Base-by-base conservation (phyloP, 2,888 invertebrate species). In the Caradrina kadenii region DNA sequence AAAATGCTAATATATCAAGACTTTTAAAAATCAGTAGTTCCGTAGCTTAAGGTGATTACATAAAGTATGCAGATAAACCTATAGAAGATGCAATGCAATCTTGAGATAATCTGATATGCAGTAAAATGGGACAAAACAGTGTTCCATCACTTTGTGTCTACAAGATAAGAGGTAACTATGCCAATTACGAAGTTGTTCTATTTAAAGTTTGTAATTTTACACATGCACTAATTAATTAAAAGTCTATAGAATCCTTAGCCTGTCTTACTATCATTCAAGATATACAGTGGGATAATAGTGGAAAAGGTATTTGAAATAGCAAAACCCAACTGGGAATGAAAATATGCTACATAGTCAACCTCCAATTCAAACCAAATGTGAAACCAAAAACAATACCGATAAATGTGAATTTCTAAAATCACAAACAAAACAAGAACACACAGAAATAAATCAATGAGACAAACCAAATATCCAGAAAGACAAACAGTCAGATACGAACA, bases 81-180 rank as follows among this genome's bases (percentile, higher is more conserved):
- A 19, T 22, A 31, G 21, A 11, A 3, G 13, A 26, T 61, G 39
- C 42, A 55, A 73, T 73, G 60, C 64, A 73, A 68, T 65, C 50
- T 55, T 10, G 13, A 81, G 66, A 74, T 81, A 69, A 80, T 79
- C 65, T 66, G 17, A 39, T 65, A 63, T 62, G 52, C 22, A 49
- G 35, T 31, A 63, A 82, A 66, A 63, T 75, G 60, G 70, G 63
- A 21, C 68, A 54, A 45, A 68, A 49, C 39, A 39, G 64, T 65
- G 53, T 55, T 74, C 74, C 64, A 74, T 74, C 82, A 81, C 54
- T 26, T 35, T 31, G 31, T 31, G 48, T 73, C 39, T 59, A 60
- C 75, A 45, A 70, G 79, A 81, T 80, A 80, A 80, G 62, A 39
- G 17, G n/a, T n/a, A 79, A 63, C 60, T 61, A 53, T 52, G 69